These are phyloP conservation scores for Zapus hudsonius DNA, from an alignment of 2,113 vertebrate species.

Conservation along the genomic window DNA sequence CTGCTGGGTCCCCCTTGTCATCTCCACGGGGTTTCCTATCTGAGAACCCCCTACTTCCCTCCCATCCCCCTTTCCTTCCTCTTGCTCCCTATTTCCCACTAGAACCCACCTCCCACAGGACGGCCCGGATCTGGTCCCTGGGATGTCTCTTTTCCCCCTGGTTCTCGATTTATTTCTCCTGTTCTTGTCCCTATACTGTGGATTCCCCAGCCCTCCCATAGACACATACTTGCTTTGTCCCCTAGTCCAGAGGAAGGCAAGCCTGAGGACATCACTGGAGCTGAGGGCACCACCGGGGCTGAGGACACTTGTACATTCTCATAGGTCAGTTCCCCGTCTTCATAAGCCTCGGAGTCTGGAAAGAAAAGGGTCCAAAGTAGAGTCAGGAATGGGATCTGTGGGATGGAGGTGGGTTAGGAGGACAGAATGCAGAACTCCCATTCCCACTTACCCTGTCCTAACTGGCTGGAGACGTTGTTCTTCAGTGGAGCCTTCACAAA, in stretches of 20 bases:
- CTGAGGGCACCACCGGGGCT: neutral
- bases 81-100: neutral
- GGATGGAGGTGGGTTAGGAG: no score
- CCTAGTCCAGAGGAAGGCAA: neutral
- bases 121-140: neutral
- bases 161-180: neutral
- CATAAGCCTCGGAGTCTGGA: conserved; percentile 52
- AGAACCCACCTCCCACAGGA: neutral
- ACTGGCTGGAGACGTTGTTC: conserved; percentile 39
- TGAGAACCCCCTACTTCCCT: neutral
- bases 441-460: conserved; percentile 44
- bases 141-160: neutral
- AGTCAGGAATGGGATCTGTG: neutral
- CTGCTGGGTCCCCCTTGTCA: neutral
- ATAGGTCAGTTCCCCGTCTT: conserved; percentile 77
- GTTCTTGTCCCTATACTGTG: neutral
- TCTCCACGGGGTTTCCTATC: neutral
- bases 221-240: conserved; percentile 47
- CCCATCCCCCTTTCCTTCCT: neutral
- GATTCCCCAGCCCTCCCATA: neutral
- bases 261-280: neutral
- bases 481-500: conserved; percentile 75
- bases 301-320: conserved; percentile 73
- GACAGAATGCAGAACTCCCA: neutral
- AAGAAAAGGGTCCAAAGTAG: neutral